phyloP scores from a whole-genome alignment of 2,797 vertebrate species.

The Sternotherus odoratus region DNA sequence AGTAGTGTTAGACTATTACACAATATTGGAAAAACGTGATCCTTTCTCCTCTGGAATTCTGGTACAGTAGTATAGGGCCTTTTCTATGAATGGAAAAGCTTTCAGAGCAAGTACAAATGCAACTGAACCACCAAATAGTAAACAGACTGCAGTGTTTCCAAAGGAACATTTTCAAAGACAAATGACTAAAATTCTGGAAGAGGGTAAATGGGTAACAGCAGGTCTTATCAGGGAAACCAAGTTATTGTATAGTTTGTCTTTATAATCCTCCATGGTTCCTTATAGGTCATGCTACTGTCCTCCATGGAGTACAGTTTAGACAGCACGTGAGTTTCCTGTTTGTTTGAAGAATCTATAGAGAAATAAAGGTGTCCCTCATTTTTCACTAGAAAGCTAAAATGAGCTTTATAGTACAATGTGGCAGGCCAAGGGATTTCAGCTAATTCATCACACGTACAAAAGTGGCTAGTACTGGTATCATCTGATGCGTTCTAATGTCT shows the following conservation, averaged over 20 bases:
- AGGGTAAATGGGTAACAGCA: neutral
- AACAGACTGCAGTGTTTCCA: neutral
- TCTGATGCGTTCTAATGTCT: neutral
- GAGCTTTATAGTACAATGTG: neutral
- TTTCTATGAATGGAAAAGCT: neutral
- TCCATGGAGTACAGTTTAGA: neutral
- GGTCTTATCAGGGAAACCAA: fast-evolving
- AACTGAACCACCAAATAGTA: neutral
- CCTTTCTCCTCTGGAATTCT: neutral
- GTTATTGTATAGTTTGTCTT: fast-evolving
- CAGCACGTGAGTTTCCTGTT: fast-evolving
- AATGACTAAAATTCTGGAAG: fast-evolving
- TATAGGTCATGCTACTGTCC: fast-evolving
- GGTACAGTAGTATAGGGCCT: neutral
- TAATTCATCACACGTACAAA: slow-evolving; percentile 20
- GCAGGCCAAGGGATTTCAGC: neutral
- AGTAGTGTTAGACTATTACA: neutral
- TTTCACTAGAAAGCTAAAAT: slow-evolving; percentile 8
- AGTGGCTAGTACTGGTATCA: neutral
- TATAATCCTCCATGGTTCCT: fast-evolving
- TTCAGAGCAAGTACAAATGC: neutral
- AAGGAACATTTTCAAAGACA: fast-evolving
- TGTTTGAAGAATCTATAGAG: fast-evolving
- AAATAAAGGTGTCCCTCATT: neutral
- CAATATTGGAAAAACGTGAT: neutral